Evolutionary conservation across 1,140 invertebrate genomes (phyloP).

Genomic region (Ceratina japonica): DNA sequence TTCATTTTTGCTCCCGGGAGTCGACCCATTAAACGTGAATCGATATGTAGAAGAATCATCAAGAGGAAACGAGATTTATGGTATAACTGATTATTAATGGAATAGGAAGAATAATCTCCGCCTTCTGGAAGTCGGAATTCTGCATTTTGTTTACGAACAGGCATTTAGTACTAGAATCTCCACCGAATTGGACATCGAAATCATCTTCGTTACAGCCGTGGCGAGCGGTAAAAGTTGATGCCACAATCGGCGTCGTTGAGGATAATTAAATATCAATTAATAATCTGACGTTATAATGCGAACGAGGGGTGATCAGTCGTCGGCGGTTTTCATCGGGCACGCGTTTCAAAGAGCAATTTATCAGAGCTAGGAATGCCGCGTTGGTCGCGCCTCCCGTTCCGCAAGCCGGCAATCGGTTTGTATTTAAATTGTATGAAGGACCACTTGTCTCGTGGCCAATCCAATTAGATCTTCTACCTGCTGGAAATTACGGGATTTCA

Average conservation of each 20-base stretch:
- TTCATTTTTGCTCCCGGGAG: neutral
- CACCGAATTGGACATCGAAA: too few species aligned
- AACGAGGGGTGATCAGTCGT: neutral
- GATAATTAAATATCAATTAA: too few species aligned
- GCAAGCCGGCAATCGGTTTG: slow-evolving; percentile 13
- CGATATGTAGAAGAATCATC: too few species aligned
- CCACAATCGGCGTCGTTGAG: too few species aligned
- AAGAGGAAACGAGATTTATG: too few species aligned
- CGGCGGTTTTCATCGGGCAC: neutral
- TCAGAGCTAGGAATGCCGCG: slow-evolving; percentile 14
- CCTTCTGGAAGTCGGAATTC: too few species aligned
- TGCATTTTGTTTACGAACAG: too few species aligned
- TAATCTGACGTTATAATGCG: neutral
- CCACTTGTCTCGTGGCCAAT: slow-evolving; percentile 39
- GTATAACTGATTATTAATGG: too few species aligned
- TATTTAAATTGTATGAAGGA: slow-evolving; percentile 54
- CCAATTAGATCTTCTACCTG: slow-evolving; percentile 43
- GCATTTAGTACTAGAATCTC: too few species aligned
- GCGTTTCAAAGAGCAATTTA: slow-evolving; percentile 50
- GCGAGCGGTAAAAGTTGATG: too few species aligned
- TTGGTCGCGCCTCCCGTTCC: neutral
- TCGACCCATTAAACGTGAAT: neutral
- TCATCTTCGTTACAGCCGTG: too few species aligned
- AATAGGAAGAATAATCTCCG: too few species aligned
- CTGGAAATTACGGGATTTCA: slow-evolving; percentile 45